Evolutionary conservation across 2,888 invertebrate genomes (phyloP).

Genomic region (Thysanoteuthis rhombus): DNA sequence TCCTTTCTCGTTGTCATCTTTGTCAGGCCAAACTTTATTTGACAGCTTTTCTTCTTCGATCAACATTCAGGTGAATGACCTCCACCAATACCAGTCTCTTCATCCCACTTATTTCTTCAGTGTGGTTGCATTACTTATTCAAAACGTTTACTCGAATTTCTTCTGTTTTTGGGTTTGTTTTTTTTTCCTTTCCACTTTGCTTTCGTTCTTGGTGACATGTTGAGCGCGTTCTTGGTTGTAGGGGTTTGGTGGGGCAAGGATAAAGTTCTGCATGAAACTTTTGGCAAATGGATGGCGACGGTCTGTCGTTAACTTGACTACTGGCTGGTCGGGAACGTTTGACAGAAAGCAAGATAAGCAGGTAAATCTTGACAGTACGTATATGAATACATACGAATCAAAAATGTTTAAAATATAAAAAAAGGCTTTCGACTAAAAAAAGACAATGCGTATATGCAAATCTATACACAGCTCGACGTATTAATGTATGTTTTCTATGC

Average conservation of each 20-base stretch:
- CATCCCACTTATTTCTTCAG: background rate
- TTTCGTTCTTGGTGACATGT: background rate
- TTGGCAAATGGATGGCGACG: background rate
- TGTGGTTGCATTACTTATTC: background rate
- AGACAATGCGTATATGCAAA: too few species aligned
- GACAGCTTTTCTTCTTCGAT: background rate
- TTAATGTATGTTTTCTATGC: too few species aligned
- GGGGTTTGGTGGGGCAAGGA: background rate
- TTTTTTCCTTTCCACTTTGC: background rate
- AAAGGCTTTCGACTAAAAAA: too few species aligned
- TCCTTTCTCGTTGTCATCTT: too few species aligned
- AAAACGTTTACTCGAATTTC: background rate
- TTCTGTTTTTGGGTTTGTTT: background rate
- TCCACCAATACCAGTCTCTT: background rate
- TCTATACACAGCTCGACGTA: too few species aligned
- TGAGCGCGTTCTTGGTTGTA: background rate
- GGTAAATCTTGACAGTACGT: background rate
- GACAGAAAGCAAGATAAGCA: background rate
- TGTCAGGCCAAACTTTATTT: background rate
- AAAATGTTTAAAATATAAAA: too few species aligned
- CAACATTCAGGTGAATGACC: background rate
- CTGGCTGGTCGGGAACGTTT: background rate
- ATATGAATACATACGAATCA: background rate
- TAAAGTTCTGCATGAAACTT: background rate
- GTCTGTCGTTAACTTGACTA: background rate